A percentile compares a stretch with the other conserved stretches of the same genome.
Conservation (phyloP, 2,797 vertebrate genomes). For the Siniperca scherzeri region DNA sequence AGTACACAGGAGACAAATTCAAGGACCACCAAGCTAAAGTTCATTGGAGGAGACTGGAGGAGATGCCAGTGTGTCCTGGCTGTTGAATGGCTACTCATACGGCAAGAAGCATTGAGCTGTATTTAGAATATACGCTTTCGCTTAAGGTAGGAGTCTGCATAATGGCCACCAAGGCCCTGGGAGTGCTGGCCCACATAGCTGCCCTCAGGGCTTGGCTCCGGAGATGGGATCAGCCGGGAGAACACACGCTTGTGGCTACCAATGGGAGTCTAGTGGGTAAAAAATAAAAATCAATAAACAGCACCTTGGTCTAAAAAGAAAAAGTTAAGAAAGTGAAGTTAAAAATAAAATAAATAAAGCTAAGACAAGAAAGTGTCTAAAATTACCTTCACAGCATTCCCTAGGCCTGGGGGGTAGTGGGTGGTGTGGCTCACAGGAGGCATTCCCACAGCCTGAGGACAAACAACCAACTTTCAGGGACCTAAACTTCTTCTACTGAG, state of each 20-base stretch:
- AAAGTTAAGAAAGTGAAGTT: neutral
- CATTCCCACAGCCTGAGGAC: conserved; percentile 88
- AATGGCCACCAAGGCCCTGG: conserved; percentile 94
- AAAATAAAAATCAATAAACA: neutral
- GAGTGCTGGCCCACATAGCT: conserved; percentile 95
- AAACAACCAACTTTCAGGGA: conserved; percentile 51
- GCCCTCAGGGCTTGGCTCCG: conserved; percentile 94
- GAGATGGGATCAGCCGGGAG: conserved; percentile 92
- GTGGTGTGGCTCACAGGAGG: conserved; percentile 85
- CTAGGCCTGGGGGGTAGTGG: conserved; percentile 84
- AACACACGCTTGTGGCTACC: conserved; percentile 93
- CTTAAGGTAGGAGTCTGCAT: conserved; percentile 96
- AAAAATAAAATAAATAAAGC: too few species aligned
- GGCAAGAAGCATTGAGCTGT: conserved; percentile 29
- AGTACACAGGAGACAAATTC: conserved; percentile 57
- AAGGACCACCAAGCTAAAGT: conserved; percentile 40
- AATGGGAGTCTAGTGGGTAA: conserved; percentile 86
- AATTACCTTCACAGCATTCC: conserved; percentile 85
- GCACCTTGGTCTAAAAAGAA: neutral
- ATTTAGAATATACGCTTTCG: conserved; percentile 93
- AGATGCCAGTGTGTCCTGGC: conserved; percentile 44
- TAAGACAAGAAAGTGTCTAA: neutral
- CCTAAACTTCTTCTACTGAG: conserved; percentile 3
- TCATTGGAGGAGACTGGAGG: conserved; percentile 37
- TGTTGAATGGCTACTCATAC: conserved; percentile 48